Evolutionary conservation across 2,113 vertebrate genomes (phyloP).

Genomic region (Cnemophilus loriae): DNA sequence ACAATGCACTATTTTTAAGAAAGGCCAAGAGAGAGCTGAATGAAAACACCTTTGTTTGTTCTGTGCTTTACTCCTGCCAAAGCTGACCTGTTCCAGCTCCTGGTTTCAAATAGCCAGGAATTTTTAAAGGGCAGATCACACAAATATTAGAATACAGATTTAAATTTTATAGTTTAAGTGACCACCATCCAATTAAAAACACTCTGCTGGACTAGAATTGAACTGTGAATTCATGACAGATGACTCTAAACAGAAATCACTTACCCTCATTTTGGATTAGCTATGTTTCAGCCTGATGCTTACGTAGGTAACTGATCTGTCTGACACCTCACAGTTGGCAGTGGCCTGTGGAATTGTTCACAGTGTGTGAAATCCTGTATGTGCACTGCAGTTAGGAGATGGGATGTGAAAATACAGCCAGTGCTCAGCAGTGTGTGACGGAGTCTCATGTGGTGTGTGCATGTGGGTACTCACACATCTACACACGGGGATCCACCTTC

Average conservation of each 20-base stretch:
- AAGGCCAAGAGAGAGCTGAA: background rate
- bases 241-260: background rate
- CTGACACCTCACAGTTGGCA: background rate
- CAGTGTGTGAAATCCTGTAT: background rate
- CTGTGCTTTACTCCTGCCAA: background rate
- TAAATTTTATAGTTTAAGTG: background rate
- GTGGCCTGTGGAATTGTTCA: background rate
- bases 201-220: background rate
- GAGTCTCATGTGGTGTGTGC: background rate
- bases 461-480: background rate
- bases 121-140: background rate
- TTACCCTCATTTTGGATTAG: background rate
- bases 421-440: background rate
- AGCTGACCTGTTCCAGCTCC: background rate
- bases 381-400: background rate
- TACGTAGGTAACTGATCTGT: background rate
- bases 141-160: background rate
- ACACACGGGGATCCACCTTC: background rate
- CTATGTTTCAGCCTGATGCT: background rate
- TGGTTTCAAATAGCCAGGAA: background rate
- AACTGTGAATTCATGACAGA: background rate
- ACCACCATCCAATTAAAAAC: background rate
- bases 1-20: background rate
- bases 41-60: constrained; percentile 27
- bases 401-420: background rate